Base-by-base conservation (phyloP, 2,888 invertebrate genomes). In the Troides oblongomaculatus region DNA sequence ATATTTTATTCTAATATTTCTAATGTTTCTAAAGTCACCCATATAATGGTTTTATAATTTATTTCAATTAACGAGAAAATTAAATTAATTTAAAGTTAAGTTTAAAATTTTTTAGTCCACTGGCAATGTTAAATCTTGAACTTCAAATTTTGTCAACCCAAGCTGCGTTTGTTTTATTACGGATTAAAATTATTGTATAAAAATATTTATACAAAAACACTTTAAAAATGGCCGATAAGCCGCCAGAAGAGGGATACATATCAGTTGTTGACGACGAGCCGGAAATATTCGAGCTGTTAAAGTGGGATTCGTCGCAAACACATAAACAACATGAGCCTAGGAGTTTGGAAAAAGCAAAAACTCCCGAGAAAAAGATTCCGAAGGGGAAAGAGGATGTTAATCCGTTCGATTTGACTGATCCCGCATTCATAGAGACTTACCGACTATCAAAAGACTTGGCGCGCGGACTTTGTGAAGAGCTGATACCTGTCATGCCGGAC, bases 261-360 rank as follows among this genome's bases (percentile, higher is more conserved):
- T 91, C 91, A 60, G 91, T 91, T 66, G 91, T 91, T 66, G 91
- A 91, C 65, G 91, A 91, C 65, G 91, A 91, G 68, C 91, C 91
- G 50, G 92, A 90, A 74, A 87, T 91, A 77, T 89, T 91, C 67
- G 89, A 91, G 76, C 78, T 91, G 72, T 77, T 91, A n/a, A 91
- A 91, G 77, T 91, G 91, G 91, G 91, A 91, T 79, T 81, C 87
- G 61, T 81, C 89, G 59, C 90, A 89, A 76, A 64, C 78, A 72
- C 79, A 79, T 66, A 79, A 79, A 70, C 74, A 77, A 86, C 87
- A 68, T 75, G 75, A 77, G 74, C 73, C 77, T 79, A 62, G 81
- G 67, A 84, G 80, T 73, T 80, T 85, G 71, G 88, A 88, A 80
- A 88, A 87, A 83, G 82, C 85, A 72, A 85, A 84, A 79, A 85